Evolutionary conservation across 2,113 vertebrate genomes (phyloP), one percentile per base, ranked within the genome.

Genomic region (Malaclemys terrapin): DNA sequence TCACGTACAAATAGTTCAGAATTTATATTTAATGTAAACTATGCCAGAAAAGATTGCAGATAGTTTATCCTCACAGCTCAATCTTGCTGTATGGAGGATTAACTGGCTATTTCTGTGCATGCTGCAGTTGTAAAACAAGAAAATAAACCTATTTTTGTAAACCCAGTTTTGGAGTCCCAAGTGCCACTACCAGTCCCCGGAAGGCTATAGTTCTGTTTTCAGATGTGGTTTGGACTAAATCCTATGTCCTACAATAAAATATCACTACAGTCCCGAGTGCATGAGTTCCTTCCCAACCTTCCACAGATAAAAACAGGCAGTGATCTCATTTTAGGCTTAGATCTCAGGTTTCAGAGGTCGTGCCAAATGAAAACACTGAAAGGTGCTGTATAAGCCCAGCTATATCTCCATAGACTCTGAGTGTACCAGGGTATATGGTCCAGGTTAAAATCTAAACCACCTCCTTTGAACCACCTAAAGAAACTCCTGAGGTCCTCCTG

Each of bases 161-260:
- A 22, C 4, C 50, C 4, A 31, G 27, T 47, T 17, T 1, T 57
- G 2, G 2, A 42, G 10, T 69, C 24, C 50, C 29, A 24, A 57
- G 8, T 29, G 25, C 50, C 50, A 52, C 50, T 84, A 50, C 3
- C 2, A 47, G 53, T 84, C 47, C 53, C 24, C 4, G 20, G 75
- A 89, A 76, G 5, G 3, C 1, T 0, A 0, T 11, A 19, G 59
- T 4, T 8, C 45, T 79, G 3, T 42, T 84, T 54, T 53, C 14
- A 59, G 3, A 4, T 81, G 57, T 91, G 42, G 16, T 29, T 53
- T 16, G 45, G 47, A 86, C 11, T 69, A 12, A 81, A 6, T 14
- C 76, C 38, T 8, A 57, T 57, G 3, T 50, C 54, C 87, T 17
- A 54, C 7, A 82, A 3, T n/a, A 27, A 84, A 27, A 57, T 87